Evolutionary conservation across 2,113 vertebrate species (phyloP), one percentile per base, ranked within the genome.

Genomic region (Morone saxatilis): DNA sequence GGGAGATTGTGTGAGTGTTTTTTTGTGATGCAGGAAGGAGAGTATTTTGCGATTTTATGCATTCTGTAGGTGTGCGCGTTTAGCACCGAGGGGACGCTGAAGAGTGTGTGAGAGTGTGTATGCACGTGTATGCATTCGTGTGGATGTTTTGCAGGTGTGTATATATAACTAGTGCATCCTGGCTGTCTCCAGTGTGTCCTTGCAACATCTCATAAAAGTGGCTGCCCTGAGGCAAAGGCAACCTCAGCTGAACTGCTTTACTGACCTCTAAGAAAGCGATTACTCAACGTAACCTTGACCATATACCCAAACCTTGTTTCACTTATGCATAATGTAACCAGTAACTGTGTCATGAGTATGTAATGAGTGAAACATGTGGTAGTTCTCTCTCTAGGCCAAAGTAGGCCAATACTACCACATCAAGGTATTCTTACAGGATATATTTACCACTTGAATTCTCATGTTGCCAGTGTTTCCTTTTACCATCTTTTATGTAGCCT

Each of bases 41-140:
- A 66, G 56, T 76, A 62, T 85, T 86, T 77, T 31, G 61, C 76
- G 70, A 85, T 86, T 87, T 89, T 43, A 71, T 86, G 66, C 68
- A 76, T 87, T 90, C 84, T 86, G 73, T 82, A 78, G 75, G 63
- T 85, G 81, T 78, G 75, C 10, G 66, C 68, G 61, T 90, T 83
- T n/a, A 66, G 63, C 53, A 73, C 77, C 1, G 11, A 71, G 48
- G 70, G 50, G 76, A 77, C 19, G 40, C 25, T 19, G 56, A 65
- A 31, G 72, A 7, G 75, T 53, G 71, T 17, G 83, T 72, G 73
- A 47, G 84, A 51, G 70, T 79, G 72, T 50, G 79, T 54, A 25
- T 12, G 73, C 40, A 54, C 6, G 45, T n/a, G n/a, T 43, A 5
- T 31, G 65, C 43, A 41, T 81, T 60, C 61, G 54, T 68, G 67